Evolutionary conservation across 2,113 vertebrate species (phyloP), one percentile per base, ranked within the genome.

Genomic region (Phalacrocorax pelagicus): DNA sequence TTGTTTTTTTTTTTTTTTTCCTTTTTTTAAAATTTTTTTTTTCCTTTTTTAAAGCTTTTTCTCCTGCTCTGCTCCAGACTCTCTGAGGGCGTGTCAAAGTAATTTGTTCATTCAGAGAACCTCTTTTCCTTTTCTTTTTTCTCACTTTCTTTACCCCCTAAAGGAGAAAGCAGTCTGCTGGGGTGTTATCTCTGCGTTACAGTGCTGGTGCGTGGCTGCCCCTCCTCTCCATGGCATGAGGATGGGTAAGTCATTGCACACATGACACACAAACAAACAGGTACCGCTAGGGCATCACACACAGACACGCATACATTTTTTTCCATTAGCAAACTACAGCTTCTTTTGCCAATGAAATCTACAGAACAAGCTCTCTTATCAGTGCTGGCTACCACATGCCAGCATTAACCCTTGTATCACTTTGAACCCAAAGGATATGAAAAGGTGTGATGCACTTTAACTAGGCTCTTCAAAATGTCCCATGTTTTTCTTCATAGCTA

Each of bases 181-280:
- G 22, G 40, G 29, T 11, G 2, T 5, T 92, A 15, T 7, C 9
- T 49, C 71, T 47, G 29, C 54, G 52, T 69, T 32, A 34, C 6
- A 30, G 34, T 40, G 27, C 34, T 49, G 32, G 58, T 30, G 15
- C 0, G 1, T 8, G 34, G 11, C 63, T 84, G 69, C 54, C 27
- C 26, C 9, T 77, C n/a, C 17, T 85, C 26, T 49, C 32, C 6
- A 2, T 9, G 9, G 63, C 55, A 58, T 5, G 47, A 73, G 55
- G 30, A 52, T 26, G 44, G 29, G 51, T 27, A 27, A 79, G 20
- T 8, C 63, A 59, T 3, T 63, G 32, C 38, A 27, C 2, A 2
- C 17, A 34, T 4, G 6, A 16, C 9, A 24, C 24, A 21, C 24
- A 36, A 72, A 65, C 0, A 0, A 62, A 29, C 21, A n/a, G 26